Evolutionary conservation across 2,888 invertebrate genomes (phyloP).

Genomic region (Sturmia bella): DNA sequence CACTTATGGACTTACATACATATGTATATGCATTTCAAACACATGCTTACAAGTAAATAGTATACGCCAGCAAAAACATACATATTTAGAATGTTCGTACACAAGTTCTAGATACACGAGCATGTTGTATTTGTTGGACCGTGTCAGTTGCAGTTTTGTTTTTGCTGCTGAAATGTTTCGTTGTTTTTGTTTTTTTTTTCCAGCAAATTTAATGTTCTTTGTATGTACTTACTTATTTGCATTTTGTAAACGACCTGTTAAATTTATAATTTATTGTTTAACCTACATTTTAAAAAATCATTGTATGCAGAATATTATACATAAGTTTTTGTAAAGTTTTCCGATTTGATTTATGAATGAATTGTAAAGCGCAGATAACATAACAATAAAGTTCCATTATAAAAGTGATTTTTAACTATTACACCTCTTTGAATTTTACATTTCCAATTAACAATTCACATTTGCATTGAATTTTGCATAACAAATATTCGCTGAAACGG

Average conservation of each 20-base stretch:
- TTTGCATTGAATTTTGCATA: too few species aligned
- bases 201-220: constrained; percentile 22
- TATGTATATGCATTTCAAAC: too few species aligned
- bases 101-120: not conserved
- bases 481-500: too few species aligned
- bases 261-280: constrained; percentile 67
- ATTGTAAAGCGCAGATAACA: not conserved
- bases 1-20: constrained; percentile 2
- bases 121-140: constrained; percentile 30
- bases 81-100: not conserved
- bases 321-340: not conserved
- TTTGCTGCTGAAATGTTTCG: constrained; percentile 13
- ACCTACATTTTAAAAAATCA: constrained; percentile 56
- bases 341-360: constrained; percentile 8
- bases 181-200: constrained; percentile 26
- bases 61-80: not conserved
- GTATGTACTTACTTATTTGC: constrained; percentile 37
- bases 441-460: too few species aligned
- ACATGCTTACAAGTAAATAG: not conserved
- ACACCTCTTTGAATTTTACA: too few species aligned
- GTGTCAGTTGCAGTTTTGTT: constrained; percentile 40
- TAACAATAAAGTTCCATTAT: not conserved
- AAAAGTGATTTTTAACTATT: too few species aligned
- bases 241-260: constrained; percentile 60
- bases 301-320: constrained; percentile 35